These are phyloP conservation scores for Pocillopora verrucosa DNA, from an alignment of 64 coral and sea anemone species.

Conservation along the genomic window DNA sequence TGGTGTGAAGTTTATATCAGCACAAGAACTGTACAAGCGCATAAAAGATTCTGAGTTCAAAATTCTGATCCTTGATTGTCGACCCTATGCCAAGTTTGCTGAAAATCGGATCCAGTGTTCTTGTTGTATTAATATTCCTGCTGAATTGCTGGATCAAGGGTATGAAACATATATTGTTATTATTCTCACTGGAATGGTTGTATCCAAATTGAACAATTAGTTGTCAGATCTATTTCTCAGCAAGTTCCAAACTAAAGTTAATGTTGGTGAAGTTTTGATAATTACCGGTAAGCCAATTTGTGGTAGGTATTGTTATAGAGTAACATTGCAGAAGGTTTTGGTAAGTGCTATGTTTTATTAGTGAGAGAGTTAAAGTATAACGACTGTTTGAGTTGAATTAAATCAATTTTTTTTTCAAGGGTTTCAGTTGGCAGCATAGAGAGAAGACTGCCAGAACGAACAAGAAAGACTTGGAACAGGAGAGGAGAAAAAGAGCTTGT, in stretches of 20 bases:
- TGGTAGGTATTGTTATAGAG: too few species aligned
- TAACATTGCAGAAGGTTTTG: too few species aligned
- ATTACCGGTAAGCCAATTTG: too few species aligned
- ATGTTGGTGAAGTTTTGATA: too few species aligned
- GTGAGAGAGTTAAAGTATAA: neutral
- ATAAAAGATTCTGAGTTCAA: constrained; percentile 1
- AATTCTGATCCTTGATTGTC: constrained; percentile 68
- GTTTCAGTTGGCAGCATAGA: constrained; percentile 92
- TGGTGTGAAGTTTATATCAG: constrained; percentile 29
- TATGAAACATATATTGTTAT: neutral
- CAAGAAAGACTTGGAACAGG: constrained; percentile 77
- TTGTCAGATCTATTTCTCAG: too few species aligned
- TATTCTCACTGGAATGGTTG: neutral
- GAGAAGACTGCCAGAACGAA: constrained; percentile 71
- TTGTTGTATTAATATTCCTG: constrained; percentile 79
- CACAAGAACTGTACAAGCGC: constrained; percentile 36
- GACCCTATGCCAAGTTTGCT: constrained; percentile 51
- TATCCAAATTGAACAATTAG: too few species aligned
- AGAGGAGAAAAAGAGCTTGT: constrained; percentile 69
- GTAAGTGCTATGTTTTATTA: neutral
- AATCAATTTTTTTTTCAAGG: constrained; percentile 13
- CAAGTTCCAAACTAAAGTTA: too few species aligned
- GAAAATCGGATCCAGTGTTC: constrained; percentile 41
- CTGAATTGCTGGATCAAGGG: constrained; percentile 65
- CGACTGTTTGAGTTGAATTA: neutral